phyloP scores from a whole-genome alignment of 2,888 invertebrate species.

The Pteria penguin region DNA sequence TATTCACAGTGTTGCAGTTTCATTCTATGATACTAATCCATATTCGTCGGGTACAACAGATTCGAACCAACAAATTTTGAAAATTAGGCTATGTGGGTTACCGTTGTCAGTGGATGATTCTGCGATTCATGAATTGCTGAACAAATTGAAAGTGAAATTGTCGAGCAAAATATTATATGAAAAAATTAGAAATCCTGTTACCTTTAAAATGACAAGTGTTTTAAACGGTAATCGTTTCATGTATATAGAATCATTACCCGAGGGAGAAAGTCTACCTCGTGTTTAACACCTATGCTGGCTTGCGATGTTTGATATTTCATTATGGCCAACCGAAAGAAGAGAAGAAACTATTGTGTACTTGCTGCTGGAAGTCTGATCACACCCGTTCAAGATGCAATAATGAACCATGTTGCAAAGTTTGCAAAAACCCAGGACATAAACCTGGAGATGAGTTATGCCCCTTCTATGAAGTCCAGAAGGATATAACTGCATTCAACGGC shows the following conservation, averaged over 20 bases:
- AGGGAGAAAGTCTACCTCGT: background rate
- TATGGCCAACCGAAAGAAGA: constrained; percentile 6
- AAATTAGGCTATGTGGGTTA: constrained; percentile 7
- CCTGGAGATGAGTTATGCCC: constrained; percentile 1
- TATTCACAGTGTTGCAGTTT: no score
- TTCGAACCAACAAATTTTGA: no score
- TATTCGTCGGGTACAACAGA: no score
- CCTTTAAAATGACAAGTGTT: constrained; percentile 14
- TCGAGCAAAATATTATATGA: constrained; percentile 1
- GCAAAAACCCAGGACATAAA: background rate
- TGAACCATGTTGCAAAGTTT: constrained; percentile 7
- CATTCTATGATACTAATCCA: no score
- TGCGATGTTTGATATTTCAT: constrained; percentile 8
- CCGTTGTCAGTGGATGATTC: no score
- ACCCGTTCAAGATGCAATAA: background rate
- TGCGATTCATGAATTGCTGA: constrained; percentile 15
- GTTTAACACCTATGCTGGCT: constrained; percentile 5
- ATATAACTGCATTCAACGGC: background rate
- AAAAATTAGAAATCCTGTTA: background rate
- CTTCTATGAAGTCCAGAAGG: background rate
- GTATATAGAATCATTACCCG: no score
- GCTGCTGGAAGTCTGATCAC: background rate
- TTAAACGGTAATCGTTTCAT: no score
- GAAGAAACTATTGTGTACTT: background rate
- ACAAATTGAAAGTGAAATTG: constrained; percentile 1